Base-by-base conservation (phyloP, 2,797 vertebrate genomes). In the Brachymystax lenok region DNA sequence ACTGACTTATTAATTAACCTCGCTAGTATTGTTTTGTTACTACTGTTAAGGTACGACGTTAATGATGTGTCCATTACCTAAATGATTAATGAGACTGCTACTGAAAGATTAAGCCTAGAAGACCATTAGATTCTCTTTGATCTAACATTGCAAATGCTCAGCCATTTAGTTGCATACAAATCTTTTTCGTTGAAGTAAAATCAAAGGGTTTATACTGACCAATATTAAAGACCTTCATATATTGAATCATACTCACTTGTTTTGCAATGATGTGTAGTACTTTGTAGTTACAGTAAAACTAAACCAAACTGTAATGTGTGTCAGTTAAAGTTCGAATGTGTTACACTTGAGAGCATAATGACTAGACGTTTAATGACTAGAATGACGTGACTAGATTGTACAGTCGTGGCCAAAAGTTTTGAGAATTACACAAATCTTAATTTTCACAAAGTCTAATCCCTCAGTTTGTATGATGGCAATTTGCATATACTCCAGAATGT, bases 21-120 rank as follows among this genome's bases (percentile, higher is more conserved):
- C n/a, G 19, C 19, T 61, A 16, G 5, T 54, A 71, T 71, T 8
- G 8, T 51, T 71, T 71, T 17, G 46, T 21, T 28, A 30, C n/a
- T 54, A 51, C 24, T 52, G 27, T 54, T 28, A 27, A 30, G 21
- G 21, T 54, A 28, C 13, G 21, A 52, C 46, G 6, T 69, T 8
- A 27, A 71, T 69, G 3, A 69, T 17, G 69, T 71, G 46, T 28
- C 27, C 24, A 28, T 52, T 52, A 30, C 30, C 21, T 71, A 16
- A 71, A 71, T 71, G 50, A 71, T 30, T 71, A 14, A 54, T 30
- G 70, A 54, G 14, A 6, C 69, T 52, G 69, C n/a, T 51, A 51
- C 13, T 71, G 21, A 17, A 28, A 51, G 27, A 27, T 24, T 1
- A 24, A 40, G 21, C 17, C 19, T 33, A 13, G 19, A 66, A 51